phyloP scores from a whole-genome alignment of 1,140 invertebrate genomes.

The Caenorhabditis briggsae region DNA sequence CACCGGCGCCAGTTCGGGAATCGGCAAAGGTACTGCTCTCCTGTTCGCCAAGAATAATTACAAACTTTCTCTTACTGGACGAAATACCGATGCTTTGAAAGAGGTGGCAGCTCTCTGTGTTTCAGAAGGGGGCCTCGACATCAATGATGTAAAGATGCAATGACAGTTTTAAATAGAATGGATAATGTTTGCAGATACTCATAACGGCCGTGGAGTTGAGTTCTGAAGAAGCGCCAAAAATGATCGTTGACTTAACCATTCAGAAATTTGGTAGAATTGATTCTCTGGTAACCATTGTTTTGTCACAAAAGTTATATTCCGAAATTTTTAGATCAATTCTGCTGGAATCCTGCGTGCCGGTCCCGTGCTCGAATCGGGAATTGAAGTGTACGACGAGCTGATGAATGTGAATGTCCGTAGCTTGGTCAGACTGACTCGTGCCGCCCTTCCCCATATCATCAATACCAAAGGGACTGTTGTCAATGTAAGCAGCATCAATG shows the following conservation, averaged over 20 bases:
- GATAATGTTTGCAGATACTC: constrained; percentile 69
- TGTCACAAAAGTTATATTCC: background rate
- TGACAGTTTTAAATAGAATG: constrained; percentile 26
- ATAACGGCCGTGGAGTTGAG: constrained; percentile 73
- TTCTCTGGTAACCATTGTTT: constrained; percentile 54
- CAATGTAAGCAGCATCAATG: constrained; percentile 91
- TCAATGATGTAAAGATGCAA: constrained; percentile 64
- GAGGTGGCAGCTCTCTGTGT: constrained; percentile 83
- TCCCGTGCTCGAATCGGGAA: constrained; percentile 85
- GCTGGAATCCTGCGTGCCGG: constrained; percentile 88
- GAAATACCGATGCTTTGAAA: constrained; percentile 83
- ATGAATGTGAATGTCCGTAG: constrained; percentile 87
- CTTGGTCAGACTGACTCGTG: constrained; percentile 85
- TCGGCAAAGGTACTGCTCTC: constrained; percentile 86
- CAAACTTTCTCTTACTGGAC: constrained; percentile 83
- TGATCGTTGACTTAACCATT: constrained; percentile 59
- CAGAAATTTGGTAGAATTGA: constrained; percentile 64
- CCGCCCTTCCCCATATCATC: constrained; percentile 87
- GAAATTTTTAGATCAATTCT: constrained; percentile 83
- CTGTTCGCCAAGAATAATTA: constrained; percentile 85
- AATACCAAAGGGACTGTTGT: constrained; percentile 88
- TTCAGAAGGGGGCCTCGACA: constrained; percentile 66
- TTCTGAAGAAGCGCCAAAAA: constrained; percentile 55
- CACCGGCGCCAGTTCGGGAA: constrained; percentile 86
- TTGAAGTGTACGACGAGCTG: constrained; percentile 87